Base-by-base conservation (phyloP, 2,797 vertebrate species). In the Staurois parvus region DNA sequence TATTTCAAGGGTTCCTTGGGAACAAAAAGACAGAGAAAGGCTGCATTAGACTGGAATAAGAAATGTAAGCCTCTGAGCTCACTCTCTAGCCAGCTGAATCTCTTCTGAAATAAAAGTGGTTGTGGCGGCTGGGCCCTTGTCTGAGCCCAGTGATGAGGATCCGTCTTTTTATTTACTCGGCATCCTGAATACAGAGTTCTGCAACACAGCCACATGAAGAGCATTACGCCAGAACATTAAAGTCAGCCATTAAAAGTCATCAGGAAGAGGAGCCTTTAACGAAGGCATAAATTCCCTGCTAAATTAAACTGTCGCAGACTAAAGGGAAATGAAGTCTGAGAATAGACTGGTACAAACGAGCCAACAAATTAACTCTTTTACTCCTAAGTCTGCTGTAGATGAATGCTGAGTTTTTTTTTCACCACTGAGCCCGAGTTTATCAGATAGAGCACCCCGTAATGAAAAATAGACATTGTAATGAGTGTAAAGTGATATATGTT, bases 261-360 rank as follows among this genome's bases (percentile, higher is more conserved):
- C 73, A 86, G 80, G 68, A 77, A 82, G 79, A 56, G 62, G 79
- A 72, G 74, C 8, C 79, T 77, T 77, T 82, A 86, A 86, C 85
- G 80, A 82, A 82, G 79, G 29, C 72, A 86, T 78, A 70, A 75
- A 76, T 85, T 81, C 79, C 64, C 72, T 42, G 79, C 45, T 82
- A 81, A 82, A 86, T 86, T 64, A 86, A 86, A 82, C 72, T 86
- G 85, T 77, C 73, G 32, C 66, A 85, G 82, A 76, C 82, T 69
- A 76, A 81, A 68, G 84, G 79, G 72, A 85, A 76, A 85, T 85
- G 68, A 84, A 84, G 82, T 32, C 81, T 67, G 72, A 76, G 81
- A 29, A 66, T 83, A 72, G 70, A 76, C 72, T 74, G 73, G 70
- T 42, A 74, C 56, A 75, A 83, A 67, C 59, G 5, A 28, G 34